phyloP scores from a whole-genome alignment of 2,888 invertebrate species.

The Rhimphoctona megacephalus region DNA sequence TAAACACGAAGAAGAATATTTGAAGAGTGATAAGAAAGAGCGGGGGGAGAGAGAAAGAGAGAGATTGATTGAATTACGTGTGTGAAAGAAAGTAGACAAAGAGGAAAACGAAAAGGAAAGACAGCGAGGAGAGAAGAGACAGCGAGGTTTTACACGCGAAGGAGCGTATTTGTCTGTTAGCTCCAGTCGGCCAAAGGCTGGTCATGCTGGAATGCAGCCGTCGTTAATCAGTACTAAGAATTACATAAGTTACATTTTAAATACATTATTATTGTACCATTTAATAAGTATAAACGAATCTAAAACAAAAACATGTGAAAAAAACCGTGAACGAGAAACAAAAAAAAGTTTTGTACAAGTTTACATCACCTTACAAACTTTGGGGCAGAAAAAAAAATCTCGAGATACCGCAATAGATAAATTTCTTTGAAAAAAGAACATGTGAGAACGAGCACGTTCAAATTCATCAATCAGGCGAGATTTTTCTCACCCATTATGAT shows the following conservation, averaged over 20 bases:
- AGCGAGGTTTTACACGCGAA: slow-evolving; percentile 80
- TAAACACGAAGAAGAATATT: slow-evolving; percentile 34
- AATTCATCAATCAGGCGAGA: not conserved
- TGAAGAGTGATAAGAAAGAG: slow-evolving; percentile 6
- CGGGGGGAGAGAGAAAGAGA: slow-evolving; percentile 7
- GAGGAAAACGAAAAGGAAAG: not conserved
- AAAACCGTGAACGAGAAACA: slow-evolving; percentile 73
- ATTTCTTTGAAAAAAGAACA: not conserved
- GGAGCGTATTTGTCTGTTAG: slow-evolving; percentile 85
- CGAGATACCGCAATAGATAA: not conserved
- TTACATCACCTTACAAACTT: slow-evolving; percentile 68
- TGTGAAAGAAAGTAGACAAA: slow-evolving; percentile 3
- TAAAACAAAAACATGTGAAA: slow-evolving; percentile 16
- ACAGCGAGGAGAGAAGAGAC: slow-evolving; percentile 62
- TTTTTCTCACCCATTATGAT: not conserved
- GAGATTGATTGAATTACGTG: slow-evolving; percentile 38
- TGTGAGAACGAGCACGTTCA: not conserved
- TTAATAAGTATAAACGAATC: slow-evolving; percentile 66
- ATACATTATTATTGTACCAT: slow-evolving; percentile 83
- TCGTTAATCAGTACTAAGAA: slow-evolving; percentile 84
- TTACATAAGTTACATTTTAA: slow-evolving; percentile 85
- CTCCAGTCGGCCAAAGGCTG: slow-evolving; percentile 84
- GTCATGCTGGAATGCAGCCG: slow-evolving; percentile 84
- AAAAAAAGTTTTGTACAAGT: slow-evolving; percentile 77
- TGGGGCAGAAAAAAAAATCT: slow-evolving; percentile 49